Conservation (phyloP, 2,113 vertebrate genomes). For the Tretioscincus oriximinensis region DNA sequence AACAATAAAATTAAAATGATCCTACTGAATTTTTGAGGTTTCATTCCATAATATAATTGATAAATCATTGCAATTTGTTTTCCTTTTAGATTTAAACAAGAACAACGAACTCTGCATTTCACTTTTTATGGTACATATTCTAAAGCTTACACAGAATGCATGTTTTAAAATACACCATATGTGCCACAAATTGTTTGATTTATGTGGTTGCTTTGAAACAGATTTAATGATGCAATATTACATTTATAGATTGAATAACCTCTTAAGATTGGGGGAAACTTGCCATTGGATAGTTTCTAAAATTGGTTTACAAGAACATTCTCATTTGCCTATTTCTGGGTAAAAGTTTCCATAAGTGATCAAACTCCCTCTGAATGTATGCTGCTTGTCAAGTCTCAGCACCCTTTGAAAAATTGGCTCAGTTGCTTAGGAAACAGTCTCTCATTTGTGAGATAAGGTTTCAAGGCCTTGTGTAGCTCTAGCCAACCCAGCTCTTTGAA, state of each 20-base stretch:
- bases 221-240: constrained; percentile 28
- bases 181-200: constrained; percentile 13
- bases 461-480: too few species aligned
- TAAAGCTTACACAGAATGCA: background rate
- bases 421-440: too few species aligned
- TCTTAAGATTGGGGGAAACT: too few species aligned
- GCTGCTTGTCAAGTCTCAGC: background rate
- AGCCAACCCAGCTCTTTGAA: too few species aligned
- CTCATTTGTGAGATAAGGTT: too few species aligned
- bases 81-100: background rate
- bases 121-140: constrained; percentile 6
- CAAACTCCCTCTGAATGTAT: background rate
- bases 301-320: background rate
- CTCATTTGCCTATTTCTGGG: background rate
- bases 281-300: background rate
- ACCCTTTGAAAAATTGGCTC: background rate
- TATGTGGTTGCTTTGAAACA: constrained; percentile 26
- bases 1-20: background rate
- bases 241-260: constrained; percentile 19
- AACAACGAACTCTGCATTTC: background rate
- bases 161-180: background rate
- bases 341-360: background rate
- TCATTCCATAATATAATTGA: background rate
- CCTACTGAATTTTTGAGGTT: background rate
- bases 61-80: background rate